Conservation (phyloP, 2,797 vertebrate species). For the Gallinago nigripennis region DNA sequence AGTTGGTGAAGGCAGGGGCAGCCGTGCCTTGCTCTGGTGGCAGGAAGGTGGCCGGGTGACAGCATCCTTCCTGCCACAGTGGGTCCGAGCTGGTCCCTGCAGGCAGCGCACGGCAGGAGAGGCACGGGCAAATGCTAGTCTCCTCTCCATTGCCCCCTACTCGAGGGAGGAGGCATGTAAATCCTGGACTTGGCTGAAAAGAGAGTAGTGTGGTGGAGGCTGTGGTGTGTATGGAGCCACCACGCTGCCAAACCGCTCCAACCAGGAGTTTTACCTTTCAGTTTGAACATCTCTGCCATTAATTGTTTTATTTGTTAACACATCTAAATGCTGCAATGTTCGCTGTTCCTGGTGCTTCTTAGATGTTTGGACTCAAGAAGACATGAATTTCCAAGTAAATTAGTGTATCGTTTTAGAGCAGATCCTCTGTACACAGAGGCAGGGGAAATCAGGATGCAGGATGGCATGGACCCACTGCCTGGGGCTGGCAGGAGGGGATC, state of each 20-base stretch:
- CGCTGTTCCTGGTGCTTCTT: background rate
- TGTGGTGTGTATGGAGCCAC: background rate
- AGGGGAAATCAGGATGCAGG: rapidly evolving
- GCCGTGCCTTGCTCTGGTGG: background rate
- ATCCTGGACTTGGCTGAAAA: background rate
- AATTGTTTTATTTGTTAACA: background rate
- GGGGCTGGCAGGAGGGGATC: rapidly evolving
- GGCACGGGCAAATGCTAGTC: background rate
- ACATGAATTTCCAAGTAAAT: background rate
- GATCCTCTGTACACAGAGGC: background rate
- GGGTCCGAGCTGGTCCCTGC: rapidly evolving
- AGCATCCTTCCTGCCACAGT: background rate
- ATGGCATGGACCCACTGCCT: rapidly evolving
- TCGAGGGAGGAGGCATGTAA: background rate
- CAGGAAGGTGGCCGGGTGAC: background rate
- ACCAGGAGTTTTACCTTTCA: background rate
- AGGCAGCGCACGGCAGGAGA: background rate
- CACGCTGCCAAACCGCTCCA: background rate
- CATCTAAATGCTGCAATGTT: background rate
- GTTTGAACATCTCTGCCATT: background rate
- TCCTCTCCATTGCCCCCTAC: background rate
- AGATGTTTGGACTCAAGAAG: background rate
- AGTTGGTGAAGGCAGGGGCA: background rate
- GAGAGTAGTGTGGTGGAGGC: background rate
- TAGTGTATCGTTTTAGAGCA: rapidly evolving